phyloP scores from a whole-genome alignment of 2,113 vertebrate species.

The Siniperca chuatsi region DNA sequence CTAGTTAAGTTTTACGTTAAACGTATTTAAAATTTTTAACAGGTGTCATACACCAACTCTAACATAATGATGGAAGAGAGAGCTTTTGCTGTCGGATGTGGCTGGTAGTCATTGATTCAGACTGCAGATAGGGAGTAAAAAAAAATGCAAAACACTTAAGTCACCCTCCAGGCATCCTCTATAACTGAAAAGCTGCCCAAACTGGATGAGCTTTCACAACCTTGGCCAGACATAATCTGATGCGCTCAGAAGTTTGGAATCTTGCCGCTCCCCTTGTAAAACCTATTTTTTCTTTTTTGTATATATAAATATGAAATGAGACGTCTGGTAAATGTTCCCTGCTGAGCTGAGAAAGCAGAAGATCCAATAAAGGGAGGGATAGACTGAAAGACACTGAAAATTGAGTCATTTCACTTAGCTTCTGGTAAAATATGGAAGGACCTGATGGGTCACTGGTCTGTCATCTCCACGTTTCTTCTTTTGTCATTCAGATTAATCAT shows the following conservation, averaged over 20 bases:
- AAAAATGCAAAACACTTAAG: neutral
- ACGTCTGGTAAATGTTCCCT: neutral
- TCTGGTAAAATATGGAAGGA: neutral
- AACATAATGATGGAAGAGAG: neutral
- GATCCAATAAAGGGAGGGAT: neutral
- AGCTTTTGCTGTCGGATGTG: neutral
- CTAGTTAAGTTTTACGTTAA: neutral
- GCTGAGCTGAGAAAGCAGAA: neutral
- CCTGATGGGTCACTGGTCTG: neutral
- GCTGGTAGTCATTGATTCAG: neutral
- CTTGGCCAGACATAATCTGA: constrained; percentile 39
- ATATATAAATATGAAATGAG: neutral
- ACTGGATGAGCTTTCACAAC: neutral
- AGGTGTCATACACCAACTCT: no score
- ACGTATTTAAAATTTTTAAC: neutral
- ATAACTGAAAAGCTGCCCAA: neutral
- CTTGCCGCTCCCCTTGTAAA: constrained; percentile 13
- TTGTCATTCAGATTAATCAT: neutral
- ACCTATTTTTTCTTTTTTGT: neutral
- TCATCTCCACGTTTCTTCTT: neutral
- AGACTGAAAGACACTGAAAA: neutral
- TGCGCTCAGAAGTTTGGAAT: constrained; percentile 28
- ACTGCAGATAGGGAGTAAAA: neutral
- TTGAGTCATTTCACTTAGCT: neutral
- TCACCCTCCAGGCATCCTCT: neutral